Evolutionary conservation across 1,140 invertebrate species (phyloP).

Genomic region (Saxidomus purpurata): DNA sequence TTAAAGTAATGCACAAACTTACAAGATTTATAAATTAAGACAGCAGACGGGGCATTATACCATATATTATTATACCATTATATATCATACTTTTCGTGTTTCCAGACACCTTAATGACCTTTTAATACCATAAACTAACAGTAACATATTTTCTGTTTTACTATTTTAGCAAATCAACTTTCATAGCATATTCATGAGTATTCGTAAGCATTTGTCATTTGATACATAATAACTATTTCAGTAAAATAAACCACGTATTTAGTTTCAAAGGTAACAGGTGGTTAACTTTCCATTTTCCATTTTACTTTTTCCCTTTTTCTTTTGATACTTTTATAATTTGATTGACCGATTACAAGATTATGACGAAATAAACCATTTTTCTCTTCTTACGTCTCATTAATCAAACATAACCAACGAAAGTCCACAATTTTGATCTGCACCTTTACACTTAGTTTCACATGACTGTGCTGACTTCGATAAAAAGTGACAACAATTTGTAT

Average conservation of each 20-base stretch:
- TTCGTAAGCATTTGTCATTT: not conserved
- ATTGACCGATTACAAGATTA: conserved; percentile 18
- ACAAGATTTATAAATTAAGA: too few species aligned
- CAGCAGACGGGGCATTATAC: too few species aligned
- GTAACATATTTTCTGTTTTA: too few species aligned
- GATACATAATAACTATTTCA: not conserved
- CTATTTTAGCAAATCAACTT: too few species aligned
- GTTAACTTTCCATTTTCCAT: not conserved
- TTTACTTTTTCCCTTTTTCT: not conserved
- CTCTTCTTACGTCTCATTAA: conserved; percentile 20
- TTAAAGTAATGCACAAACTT: too few species aligned
- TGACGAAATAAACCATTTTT: conserved; percentile 17
- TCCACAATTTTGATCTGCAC: not conserved
- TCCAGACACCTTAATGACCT: too few species aligned
- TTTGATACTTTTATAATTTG: not conserved
- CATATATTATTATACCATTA: too few species aligned
- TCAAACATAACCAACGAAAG: conserved; percentile 1
- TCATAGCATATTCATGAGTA: too few species aligned
- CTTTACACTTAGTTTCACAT: conserved; percentile 35
- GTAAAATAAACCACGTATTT: not conserved
- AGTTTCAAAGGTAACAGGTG: not conserved
- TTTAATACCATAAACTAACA: too few species aligned
- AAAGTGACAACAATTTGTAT: conserved; percentile 20
- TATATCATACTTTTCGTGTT: too few species aligned
- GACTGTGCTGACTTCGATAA: conserved; percentile 12